Evolutionary conservation across 2,888 invertebrate species (phyloP), one percentile per base, ranked within the genome.

Genomic region (Scaptomyza polygonia): DNA sequence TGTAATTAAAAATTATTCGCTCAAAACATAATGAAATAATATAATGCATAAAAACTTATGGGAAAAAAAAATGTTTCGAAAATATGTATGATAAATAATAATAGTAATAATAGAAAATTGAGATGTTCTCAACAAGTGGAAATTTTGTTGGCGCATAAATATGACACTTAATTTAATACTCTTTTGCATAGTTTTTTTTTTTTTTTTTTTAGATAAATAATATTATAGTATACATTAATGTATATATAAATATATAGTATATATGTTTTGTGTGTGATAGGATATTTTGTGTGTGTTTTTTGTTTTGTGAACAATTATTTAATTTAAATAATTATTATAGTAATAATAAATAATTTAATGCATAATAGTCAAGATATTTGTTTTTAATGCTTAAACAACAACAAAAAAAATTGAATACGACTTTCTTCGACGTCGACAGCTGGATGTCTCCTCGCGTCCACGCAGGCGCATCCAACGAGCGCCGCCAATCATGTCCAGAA

Each of bases 361-460:
- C 21, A 66, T 79, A 67, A 61, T 77, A 76, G 67, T 53, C 44
- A 56, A 32, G 32, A n/a, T 3, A 18, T 48, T 11, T 47, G 47
- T 47, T 47, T 48, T 30, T 6, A 25, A 25, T 21, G 1, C 9
- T 18, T 18, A n/a, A 25, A 25, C 25, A 18, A n/a, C 0, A 1
- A 21, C 0, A 45, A 40, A 57, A 25, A 25, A 25, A 25, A 25
- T 4, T 5, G 0, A 25, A 81, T 70, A 67, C 72, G 61, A 72
- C 89, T 91, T 91, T 91, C 92, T 91, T 82, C 92, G 80, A 53
- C 91, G 89, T 44, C 92, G 88, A 58, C 91, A 92, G 79, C 92
- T 92, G 74, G 92, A 92, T 74, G 92, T 92, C 88, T 92, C 92
- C 89, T 92, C 92, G 66, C 92, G 90, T 77, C 92, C 92, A 57